Base-by-base conservation (phyloP, 2,113 vertebrate species). In the Nesogale talazaci region DNA sequence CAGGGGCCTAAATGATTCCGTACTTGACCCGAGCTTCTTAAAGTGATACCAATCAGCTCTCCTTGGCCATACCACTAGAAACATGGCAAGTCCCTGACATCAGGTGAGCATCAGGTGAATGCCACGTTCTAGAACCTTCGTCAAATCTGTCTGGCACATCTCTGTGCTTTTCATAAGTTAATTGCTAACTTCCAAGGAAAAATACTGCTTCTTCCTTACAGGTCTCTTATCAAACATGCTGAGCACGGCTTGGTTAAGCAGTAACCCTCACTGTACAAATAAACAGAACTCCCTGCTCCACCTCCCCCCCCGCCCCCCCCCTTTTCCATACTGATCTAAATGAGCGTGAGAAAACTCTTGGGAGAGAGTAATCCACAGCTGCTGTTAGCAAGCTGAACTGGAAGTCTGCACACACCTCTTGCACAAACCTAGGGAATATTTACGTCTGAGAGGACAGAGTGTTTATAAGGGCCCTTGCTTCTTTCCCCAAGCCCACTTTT, bases 151-250 rank as follows among this genome's bases (percentile, higher is more conserved):
- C 31, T 10, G n/a, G 89, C 31, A 92, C 89, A 93, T 97, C 94
- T 97, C 75, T 87, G 14, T 85, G 15, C 92, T 96, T 97, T 97
- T 94, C 94, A 97, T 92, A 97, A 97, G 97, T 96, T 97, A 96
- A 97, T 98, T 96, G 95, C 95, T 97, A 97, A 97, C 96, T 97
- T 97, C 83, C 94, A 83, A 96, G 97, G 85, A 95, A 77, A 93
- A 95, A 87, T 94, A 93, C 92, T 89, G 27, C 93, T 96, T 95
- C 90, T 94, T 96, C 86, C 95, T 97, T 97, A 95, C 95, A 95
- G 94, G 94, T 93, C 86, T 96, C 94, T 97, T 97, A 98, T 97
- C 97, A 97, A 95, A 95, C 88, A 89, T 95, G 91, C 96, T 95
- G 96, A 94, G 96, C 90, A 96, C 84, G 94, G 83, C 74, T 93